Conservation (phyloP, 1,140 invertebrate genomes). For the Drusus annulatus region DNA sequence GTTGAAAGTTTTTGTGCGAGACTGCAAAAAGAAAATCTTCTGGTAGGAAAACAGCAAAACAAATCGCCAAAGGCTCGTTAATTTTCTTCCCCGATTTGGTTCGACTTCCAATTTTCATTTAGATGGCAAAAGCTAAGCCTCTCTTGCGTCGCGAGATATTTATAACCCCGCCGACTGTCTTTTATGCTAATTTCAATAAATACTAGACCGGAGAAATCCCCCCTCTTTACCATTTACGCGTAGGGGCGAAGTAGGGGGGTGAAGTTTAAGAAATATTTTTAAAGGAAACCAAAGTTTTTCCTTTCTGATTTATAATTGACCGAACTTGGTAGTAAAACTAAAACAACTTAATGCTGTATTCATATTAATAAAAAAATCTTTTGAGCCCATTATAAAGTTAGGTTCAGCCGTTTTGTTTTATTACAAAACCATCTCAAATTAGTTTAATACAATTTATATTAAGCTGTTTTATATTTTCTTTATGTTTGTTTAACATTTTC, state of each 20-base stretch:
- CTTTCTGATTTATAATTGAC: too few relatives aligned
- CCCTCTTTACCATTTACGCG: neutral
- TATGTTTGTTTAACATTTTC: too few relatives aligned
- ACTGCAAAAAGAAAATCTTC: neutral
- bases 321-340: too few relatives aligned
- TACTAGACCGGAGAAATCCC: slow-evolving; percentile 26
- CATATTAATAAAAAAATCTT: too few relatives aligned
- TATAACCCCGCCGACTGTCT: slow-evolving; percentile 40
- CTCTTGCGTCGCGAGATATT: slow-evolving; percentile 36
- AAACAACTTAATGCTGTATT: too few relatives aligned
- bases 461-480: too few relatives aligned
- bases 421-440: too few relatives aligned
- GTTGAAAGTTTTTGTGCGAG: neutral
- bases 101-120: slow-evolving; percentile 47
- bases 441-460: too few relatives aligned
- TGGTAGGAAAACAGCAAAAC: neutral
- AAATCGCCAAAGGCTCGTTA: slow-evolving; percentile 20
- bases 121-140: slow-evolving; percentile 12
- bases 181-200: slow-evolving; percentile 56
- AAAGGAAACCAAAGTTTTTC: neutral
- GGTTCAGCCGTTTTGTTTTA: too few relatives aligned
- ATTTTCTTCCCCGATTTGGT: slow-evolving; percentile 33
- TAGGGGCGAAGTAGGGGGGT: neutral
- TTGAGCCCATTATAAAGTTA: too few relatives aligned
- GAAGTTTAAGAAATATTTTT: slow-evolving; percentile 5